Conservation (phyloP, 2,888 invertebrate genomes). For the Eupithecia subumbrata region DNA sequence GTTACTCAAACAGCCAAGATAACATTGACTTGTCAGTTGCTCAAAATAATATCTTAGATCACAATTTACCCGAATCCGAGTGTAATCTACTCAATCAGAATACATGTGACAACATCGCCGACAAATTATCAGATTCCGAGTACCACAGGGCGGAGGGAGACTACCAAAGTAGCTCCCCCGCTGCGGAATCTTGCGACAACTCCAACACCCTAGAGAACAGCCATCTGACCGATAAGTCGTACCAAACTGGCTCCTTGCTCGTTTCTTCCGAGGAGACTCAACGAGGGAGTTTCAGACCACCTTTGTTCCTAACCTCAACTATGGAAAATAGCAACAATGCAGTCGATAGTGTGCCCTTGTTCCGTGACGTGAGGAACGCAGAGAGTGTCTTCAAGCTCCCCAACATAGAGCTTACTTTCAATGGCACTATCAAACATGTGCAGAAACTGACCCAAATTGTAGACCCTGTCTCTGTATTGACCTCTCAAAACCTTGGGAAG, state of each 20-base stretch:
- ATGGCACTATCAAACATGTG: constrained; percentile 79
- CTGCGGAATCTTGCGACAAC: constrained; percentile 59
- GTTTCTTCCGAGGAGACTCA: constrained; percentile 73
- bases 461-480: constrained; percentile 72
- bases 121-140: constrained; percentile 63
- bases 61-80: constrained; percentile 56
- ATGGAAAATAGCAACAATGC: constrained; percentile 83
- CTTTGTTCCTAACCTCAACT: constrained; percentile 76
- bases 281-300: constrained; percentile 62
- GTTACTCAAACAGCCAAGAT: constrained; percentile 64
- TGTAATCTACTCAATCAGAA: constrained; percentile 56
- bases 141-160: constrained; percentile 56
- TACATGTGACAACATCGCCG: constrained; percentile 53
- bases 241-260: constrained; percentile 60
- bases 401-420: constrained; percentile 76
- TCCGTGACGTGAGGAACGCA: constrained; percentile 64
- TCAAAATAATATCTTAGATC: constrained; percentile 59
- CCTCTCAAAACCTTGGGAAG: constrained; percentile 56
- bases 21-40: constrained; percentile 70
- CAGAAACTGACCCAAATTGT: constrained; percentile 78
- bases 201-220: constrained; percentile 66
- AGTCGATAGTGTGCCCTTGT: constrained; percentile 76
- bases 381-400: constrained; percentile 78
- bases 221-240: constrained; percentile 68
- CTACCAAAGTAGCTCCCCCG: constrained; percentile 63